Percentiles rank a stretch among this genome's conserved stretches.
Conservation (phyloP, 2,888 invertebrate species). For the Hecatera dysodea region DNA sequence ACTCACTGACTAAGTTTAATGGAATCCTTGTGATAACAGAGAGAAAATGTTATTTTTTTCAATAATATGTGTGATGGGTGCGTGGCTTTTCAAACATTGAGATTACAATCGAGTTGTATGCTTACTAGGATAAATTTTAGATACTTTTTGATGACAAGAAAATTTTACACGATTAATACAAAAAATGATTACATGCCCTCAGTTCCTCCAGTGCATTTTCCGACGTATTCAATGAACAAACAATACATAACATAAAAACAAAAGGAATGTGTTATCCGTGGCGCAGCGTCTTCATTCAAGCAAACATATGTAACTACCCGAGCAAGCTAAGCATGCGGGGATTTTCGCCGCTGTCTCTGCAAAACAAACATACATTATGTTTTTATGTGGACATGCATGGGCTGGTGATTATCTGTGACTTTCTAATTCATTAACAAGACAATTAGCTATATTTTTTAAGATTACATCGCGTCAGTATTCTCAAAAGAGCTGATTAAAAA, state of each 20-base stretch:
- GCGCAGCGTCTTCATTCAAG: constrained; percentile 58
- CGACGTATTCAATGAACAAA: constrained; percentile 27
- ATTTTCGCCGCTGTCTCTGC: constrained; percentile 87
- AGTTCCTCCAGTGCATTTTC: constrained; percentile 5
- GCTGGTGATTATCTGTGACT: constrained; percentile 44
- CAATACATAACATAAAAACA: constrained; percentile 19
- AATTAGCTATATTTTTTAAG: neutral
- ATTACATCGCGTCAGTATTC: neutral
- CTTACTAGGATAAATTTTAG: neutral
- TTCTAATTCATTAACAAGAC: neutral
- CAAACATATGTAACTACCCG: constrained; percentile 60
- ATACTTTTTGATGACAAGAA: neutral
- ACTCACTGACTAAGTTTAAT: too few species aligned
- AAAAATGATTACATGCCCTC: neutral
- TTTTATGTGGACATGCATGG: constrained; percentile 70
- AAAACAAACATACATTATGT: constrained; percentile 80
- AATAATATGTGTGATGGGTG: neutral
- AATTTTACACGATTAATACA: neutral
- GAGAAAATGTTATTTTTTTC: neutral
- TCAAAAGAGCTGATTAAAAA: neutral
- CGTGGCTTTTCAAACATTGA: too few species aligned
- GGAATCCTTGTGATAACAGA: too few species aligned
- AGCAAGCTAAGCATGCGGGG: constrained; percentile 89
- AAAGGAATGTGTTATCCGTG: constrained; percentile 28
- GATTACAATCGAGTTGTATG: too few species aligned